Base-by-base conservation (phyloP, 1,140 invertebrate genomes). In the Meloidogyne hapla region DNA sequence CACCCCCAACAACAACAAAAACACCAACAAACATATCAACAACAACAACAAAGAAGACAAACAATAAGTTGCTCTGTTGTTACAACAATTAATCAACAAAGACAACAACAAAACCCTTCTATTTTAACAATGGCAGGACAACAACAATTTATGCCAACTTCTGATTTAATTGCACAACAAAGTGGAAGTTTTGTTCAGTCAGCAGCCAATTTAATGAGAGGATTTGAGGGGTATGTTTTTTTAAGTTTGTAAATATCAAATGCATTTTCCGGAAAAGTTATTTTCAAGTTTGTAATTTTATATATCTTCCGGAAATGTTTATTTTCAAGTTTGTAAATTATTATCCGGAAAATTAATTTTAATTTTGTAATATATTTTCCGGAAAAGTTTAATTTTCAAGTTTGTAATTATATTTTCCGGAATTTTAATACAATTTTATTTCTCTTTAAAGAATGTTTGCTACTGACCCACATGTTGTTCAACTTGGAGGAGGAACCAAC, bases 141-240 rank as follows among this genome's bases (percentile, higher is more conserved):
- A 21, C 70, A 65, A 21, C 48, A 56, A 21, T 56, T 56, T 33
- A 42, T 42, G 25, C 18, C 40, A 76, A 26, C 75, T 56, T 28
- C 42, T 38, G 23, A 28, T 68, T 45, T 48, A 65, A 33, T 28
- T 38, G 33, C 70, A 28, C 26, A 18, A 23, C 69, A 21, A 38
- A 42, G 63, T 4, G 26, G 56, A 21, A 69, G 33, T 28, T 69
- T 69, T 63, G 67, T 42, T 61, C 61, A 42, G 15, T 76, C 75
- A 38, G 75, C 75, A 6, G 48, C 75, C 0, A 76, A 64, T 64
- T 45, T 76, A 21, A 76, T 76, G 75, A 61, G 71, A 48, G 69
- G 75, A 26, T 76, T 76, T 48, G 62, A n/a, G 6, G 48, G 48
- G 48, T 56, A 56, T 8, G 1, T 48, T 18, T 18, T 48, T 48